Conservation (phyloP, 1,140 invertebrate genomes). For the Drosophila ohnishii region DNA sequence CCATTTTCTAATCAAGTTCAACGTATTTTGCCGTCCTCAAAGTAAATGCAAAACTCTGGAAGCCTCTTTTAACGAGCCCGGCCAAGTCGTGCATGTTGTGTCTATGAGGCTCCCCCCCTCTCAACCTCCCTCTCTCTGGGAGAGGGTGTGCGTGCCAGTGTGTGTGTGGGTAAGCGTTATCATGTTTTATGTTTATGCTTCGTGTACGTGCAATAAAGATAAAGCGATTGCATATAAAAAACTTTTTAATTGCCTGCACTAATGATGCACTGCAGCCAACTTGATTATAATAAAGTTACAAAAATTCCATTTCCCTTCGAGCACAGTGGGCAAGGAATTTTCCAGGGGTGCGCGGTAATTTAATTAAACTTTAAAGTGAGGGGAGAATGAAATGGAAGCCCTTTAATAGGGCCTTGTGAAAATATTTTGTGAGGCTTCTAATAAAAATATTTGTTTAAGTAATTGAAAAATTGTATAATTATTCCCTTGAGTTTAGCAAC, state of each 20-base stretch:
- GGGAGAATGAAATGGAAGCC: neutral
- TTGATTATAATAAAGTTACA: constrained; percentile 75
- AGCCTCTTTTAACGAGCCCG: constrained; percentile 40
- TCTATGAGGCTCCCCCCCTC: constrained; percentile 14
- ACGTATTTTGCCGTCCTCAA: constrained; percentile 32
- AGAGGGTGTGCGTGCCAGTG: constrained; percentile 3
- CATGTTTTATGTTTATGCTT: constrained; percentile 79
- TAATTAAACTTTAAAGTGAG: neutral
- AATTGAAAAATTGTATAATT: neutral
- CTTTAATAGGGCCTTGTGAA: neutral
- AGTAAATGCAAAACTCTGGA: constrained; percentile 54
- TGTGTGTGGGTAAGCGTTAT: constrained; percentile 46
- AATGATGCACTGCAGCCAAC: constrained; percentile 79
- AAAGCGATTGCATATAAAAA: constrained; percentile 78
- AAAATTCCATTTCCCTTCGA: constrained; percentile 43
- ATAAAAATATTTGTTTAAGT: neutral
- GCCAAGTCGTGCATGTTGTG: constrained; percentile 39
- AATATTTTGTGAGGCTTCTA: neutral
- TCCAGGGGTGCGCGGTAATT: neutral
- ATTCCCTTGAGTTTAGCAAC: neutral
- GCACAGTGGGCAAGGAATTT: constrained; percentile 27
- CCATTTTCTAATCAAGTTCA: constrained; percentile 51
- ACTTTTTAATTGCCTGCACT: constrained; percentile 81
- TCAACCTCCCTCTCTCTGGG: neutral
- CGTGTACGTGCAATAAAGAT: constrained; percentile 81